phyloP scores from a whole-genome alignment of 2,888 invertebrate genomes.

The Oscheius sp. region DNA sequence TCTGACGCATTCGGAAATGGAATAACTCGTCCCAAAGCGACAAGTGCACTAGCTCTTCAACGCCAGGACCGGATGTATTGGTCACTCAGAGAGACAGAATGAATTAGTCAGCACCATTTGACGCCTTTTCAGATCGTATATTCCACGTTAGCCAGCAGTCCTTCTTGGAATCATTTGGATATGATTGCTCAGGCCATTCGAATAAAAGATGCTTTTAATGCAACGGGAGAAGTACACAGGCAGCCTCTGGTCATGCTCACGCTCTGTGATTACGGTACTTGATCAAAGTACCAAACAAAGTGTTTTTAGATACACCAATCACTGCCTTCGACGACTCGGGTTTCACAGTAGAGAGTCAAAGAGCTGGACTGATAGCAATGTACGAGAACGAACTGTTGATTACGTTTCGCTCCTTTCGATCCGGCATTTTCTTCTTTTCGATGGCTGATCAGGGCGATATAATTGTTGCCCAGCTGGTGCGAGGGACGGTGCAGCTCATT shows the following conservation, averaged over 20 bases:
- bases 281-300: neutral
- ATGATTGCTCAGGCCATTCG: constrained; percentile 58
- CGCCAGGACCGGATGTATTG: too few relatives aligned
- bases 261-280: constrained; percentile 55
- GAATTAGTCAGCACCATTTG: too few relatives aligned
- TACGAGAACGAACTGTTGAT: constrained; percentile 71
- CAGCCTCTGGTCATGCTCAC: constrained; percentile 63
- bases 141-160: constrained; percentile 63
- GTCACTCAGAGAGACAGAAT: too few relatives aligned
- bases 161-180: constrained; percentile 66
- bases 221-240: constrained; percentile 44
- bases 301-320: constrained; percentile 57
- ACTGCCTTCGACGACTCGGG: constrained; percentile 68
- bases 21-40: constrained; percentile 31
- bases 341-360: constrained; percentile 61
- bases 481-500: constrained; percentile 66
- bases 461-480: constrained; percentile 67
- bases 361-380: constrained; percentile 66
- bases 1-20: constrained; percentile 31
- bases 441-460: constrained; percentile 72
- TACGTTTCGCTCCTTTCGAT: constrained; percentile 67
- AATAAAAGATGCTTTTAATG: constrained; percentile 58
- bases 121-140: constrained; percentile 62
- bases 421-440: constrained; percentile 70
- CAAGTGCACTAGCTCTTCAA: neutral